phyloP scores from a whole-genome alignment of 2,888 invertebrate genomes.

The Lobophora halterata region DNA sequence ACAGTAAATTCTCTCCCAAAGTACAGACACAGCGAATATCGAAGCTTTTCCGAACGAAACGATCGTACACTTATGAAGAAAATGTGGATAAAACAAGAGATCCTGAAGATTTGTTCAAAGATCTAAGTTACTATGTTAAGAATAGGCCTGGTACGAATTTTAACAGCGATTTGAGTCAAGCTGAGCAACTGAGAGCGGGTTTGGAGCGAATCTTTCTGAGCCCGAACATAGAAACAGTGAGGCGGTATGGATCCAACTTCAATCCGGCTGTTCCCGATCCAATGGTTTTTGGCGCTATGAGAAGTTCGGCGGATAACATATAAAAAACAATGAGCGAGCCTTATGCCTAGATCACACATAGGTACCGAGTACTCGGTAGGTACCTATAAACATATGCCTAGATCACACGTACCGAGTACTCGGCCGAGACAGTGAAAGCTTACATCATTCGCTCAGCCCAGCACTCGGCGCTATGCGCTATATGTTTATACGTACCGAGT shows the following conservation, averaged over 20 bases:
- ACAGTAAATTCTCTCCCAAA: too few relatives aligned
- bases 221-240: slow-evolving; percentile 48
- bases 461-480: too few relatives aligned
- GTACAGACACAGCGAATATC: slow-evolving; percentile 1
- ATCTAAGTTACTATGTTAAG: slow-evolving; percentile 59
- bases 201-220: slow-evolving; percentile 44
- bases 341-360: too few relatives aligned
- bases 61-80: slow-evolving; percentile 37
- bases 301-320: slow-evolving; percentile 31
- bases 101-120: slow-evolving; percentile 45
- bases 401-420: too few relatives aligned
- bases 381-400: too few relatives aligned
- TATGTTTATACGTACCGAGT: too few relatives aligned
- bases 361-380: too few relatives aligned
- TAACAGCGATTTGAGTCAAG: slow-evolving; percentile 39
- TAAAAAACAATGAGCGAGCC: too few relatives aligned
- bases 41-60: slow-evolving; percentile 7
- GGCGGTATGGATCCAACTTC: slow-evolving; percentile 54
- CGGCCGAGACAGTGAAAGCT: too few relatives aligned
- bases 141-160: slow-evolving; percentile 45
- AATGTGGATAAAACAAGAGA: slow-evolving; percentile 38
- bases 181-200: slow-evolving; percentile 40
- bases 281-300: slow-evolving; percentile 31
- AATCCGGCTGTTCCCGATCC: slow-evolving; percentile 47
- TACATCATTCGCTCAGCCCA: too few relatives aligned